Base-by-base conservation (phyloP, 2,113 vertebrate species). In the Saccopteryx bilineata region DNA sequence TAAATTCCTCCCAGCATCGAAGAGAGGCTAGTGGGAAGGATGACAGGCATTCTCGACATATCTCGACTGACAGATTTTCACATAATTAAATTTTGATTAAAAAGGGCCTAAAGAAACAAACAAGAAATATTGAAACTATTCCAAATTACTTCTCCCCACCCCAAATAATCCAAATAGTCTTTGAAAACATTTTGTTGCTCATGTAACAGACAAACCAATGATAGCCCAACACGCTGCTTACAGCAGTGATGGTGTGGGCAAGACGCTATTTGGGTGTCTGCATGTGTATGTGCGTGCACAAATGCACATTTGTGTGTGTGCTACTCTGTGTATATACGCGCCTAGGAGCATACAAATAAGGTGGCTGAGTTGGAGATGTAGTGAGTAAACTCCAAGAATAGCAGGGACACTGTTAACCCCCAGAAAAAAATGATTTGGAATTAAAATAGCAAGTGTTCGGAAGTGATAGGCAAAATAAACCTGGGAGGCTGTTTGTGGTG, bases 401-500 rank as follows among this genome's bases (percentile, higher is more conserved):
- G 96, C 94, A 96, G 93, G 96, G 96, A 95, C 93, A 96, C 96
- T 96, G 93, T 95, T 97, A 98, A 88, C 65, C 84, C 93, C 89
- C 90, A 78, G 75, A 96, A 96, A 96, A 96, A 97, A 97, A 96
- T 87, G 6, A 93, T 93, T 98, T 97, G 63, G 96, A 97, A 98
- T 98, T 97, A 98, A 98, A 97, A 96, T 17, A 97, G 91, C 39
- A 54, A 91, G 69, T 95, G 88, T 79, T 75, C 68, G 65, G 91
- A 97, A 96, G 97, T 68, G 92, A 98, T 85, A 97, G 91, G 93
- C 33, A 91, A 98, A 98, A 96, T 96, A 98, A 98, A 97, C 96
- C 94, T 4, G 31, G 94, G 96, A 86, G 68, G 86, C 79, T 84
- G 69, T 80, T 97, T 81, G 80, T 5, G 94, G 96, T 95, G 66